These are phyloP conservation scores for Camponotus vicinus DNA, from an alignment of 1,140 invertebrate genomes.

Conservation along the genomic window DNA sequence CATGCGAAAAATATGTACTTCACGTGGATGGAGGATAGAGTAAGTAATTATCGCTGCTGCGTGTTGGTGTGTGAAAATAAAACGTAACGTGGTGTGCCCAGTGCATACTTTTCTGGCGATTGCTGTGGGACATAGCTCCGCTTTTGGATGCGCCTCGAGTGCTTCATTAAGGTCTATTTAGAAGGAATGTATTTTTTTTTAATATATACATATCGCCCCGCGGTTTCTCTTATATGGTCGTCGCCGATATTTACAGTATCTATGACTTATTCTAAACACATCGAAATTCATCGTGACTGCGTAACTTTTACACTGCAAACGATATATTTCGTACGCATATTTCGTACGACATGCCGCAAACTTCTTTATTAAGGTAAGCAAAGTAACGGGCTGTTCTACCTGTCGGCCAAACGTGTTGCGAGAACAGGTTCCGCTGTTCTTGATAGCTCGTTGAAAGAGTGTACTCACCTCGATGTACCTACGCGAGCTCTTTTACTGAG, in stretches of 20 bases:
- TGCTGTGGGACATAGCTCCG: conserved; percentile 21
- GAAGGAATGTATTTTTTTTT: conserved; percentile 19
- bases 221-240: not conserved
- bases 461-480: conserved; percentile 11
- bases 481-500: conserved; percentile 28
- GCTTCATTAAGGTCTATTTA: conserved; percentile 50
- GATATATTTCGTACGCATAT: conserved; percentile 31
- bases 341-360: conserved; percentile 11
- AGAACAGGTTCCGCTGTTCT: conserved; percentile 55
- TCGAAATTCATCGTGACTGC: not conserved
- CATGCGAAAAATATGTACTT: conserved; percentile 34
- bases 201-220: not conserved
- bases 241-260: not conserved
- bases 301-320: conserved; percentile 1
- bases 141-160: conserved; percentile 43
- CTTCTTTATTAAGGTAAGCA: conserved; percentile 55
- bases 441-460: conserved; percentile 18
- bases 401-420: conserved; percentile 24
- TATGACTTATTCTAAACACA: conserved; percentile 6
- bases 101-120: conserved; percentile 22
- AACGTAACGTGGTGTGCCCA: not conserved
- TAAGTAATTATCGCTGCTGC: conserved; percentile 41
- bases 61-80: conserved; percentile 18
- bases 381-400: conserved; percentile 10
- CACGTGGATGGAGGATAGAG: conserved; percentile 25